Percentiles rank a stretch among this genome's conserved stretches.
Conservation (phyloP, 2,113 vertebrate species). For the Cyprinodon variegatus region DNA sequence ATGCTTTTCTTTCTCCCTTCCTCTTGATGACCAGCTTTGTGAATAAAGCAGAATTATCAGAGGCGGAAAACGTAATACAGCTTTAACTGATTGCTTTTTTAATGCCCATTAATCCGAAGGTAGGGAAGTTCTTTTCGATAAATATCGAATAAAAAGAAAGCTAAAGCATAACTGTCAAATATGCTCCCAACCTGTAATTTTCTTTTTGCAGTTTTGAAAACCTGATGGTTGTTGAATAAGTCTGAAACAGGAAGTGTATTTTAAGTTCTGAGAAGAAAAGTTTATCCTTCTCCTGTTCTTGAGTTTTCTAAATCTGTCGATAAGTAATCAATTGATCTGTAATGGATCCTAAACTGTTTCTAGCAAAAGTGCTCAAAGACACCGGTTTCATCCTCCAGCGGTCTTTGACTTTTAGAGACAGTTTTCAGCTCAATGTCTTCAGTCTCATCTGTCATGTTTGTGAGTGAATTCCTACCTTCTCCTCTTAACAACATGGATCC, state of each 20-base stretch:
- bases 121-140: too few species aligned
- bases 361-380: neutral
- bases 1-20: constrained; percentile 41
- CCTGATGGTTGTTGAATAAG: neutral
- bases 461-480: too few species aligned
- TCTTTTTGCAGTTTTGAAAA: neutral
- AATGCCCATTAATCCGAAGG: neutral
- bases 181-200: neutral
- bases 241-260: neutral
- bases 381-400: neutral
- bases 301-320: neutral
- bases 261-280: neutral
- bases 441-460: too few species aligned
- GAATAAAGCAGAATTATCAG: constrained; percentile 18
- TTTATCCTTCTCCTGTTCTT: neutral
- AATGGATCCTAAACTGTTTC: neutral
- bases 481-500: too few species aligned
- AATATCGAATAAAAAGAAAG: neutral
- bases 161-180: neutral
- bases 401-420: too few species aligned
- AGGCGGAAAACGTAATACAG: constrained; percentile 28
- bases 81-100: constrained; percentile 42
- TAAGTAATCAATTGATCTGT: neutral
- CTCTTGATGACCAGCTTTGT: constrained; percentile 9
- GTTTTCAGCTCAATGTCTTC: too few species aligned